Base-by-base conservation (phyloP, 2,113 vertebrate genomes). In the Glaucomys volans region DNA sequence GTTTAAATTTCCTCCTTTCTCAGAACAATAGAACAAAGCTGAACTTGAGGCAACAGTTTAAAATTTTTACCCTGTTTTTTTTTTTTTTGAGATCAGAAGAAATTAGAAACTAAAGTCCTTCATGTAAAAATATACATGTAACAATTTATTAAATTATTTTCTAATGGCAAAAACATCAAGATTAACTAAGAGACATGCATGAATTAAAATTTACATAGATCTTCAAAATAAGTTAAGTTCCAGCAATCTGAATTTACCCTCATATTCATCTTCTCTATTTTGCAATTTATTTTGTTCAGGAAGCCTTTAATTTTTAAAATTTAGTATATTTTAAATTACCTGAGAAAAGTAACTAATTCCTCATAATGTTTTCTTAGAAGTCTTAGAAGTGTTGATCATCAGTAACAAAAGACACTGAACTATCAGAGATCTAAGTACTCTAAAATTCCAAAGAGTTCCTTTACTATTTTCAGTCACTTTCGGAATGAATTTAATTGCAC, bases 11-110 rank as follows among this genome's bases (percentile, higher is more conserved):
- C 18, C 4, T 47, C 24, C 37, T 88, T 92, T 95, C n/a, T 87
- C 50, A 91, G 81, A 44, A 76, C 42, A 79, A 82, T 0, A 95
- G 67, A 30, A 79, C 30, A n/a, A 87, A 90, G 44, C 32, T 57
- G 44, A 84, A 83, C 52, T 82, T 95, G 86, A 92, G 66, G 85
- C 91, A 87, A 87, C 8, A 87, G 75, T 57, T 93, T 83, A 83
- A 96, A 22, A 89, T 32, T 87, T 93, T 72, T 95, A 90, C 95
- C 94, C 90, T 97, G 83, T 94, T 96, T 95, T 82, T 77, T 50
- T 32, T 94, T 77, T 94, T 95, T 72, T 95, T 92, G 84, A 95
- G 20, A 87, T 95, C 74, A 92, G 76, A 95, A 83, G 28, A 92
- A 94, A 74, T 91, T 69, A 81, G 85, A 95, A 95, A 90, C 35